These are phyloP conservation scores for Emys orbicularis DNA, from an alignment of 2,797 vertebrate genomes.

Conservation along the genomic window DNA sequence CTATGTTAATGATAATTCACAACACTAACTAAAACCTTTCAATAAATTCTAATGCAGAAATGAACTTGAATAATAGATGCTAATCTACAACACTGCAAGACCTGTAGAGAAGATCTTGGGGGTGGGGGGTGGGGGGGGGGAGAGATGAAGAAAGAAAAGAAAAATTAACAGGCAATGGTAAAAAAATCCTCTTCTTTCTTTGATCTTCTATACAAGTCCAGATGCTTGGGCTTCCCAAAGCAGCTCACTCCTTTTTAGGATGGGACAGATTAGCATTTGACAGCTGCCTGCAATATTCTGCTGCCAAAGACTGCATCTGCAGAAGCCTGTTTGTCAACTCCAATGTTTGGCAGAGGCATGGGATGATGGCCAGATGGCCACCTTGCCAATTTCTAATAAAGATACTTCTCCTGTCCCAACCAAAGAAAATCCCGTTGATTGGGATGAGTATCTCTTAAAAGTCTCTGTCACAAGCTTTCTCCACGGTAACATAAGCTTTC, in stretches of 20 bases:
- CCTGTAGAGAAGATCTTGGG: neutral
- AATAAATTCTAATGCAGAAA: neutral
- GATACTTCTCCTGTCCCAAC: neutral
- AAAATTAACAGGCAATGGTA: neutral
- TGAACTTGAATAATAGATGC: neutral
- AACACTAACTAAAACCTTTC: neutral
- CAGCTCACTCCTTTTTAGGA: neutral
- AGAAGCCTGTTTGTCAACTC: slow-evolving; percentile 40
- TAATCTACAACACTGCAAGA: neutral
- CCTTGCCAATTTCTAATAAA: slow-evolving; percentile 35
- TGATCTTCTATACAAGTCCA: neutral
- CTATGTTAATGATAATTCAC: neutral
- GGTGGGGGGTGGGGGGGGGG: no score
- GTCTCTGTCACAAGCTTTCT: neutral
- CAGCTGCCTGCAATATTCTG: slow-evolving; percentile 28
- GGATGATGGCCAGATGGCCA: slow-evolving; percentile 49
- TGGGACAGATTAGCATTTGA: slow-evolving; percentile 52
- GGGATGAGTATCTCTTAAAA: neutral
- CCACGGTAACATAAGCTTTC: neutral
- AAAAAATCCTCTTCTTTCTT: neutral
- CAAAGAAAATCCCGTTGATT: neutral
- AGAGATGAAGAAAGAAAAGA: neutral
- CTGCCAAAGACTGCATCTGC: slow-evolving; percentile 49
- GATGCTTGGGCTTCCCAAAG: slow-evolving; percentile 47
- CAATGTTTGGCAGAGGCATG: slow-evolving; percentile 21